Percentiles rank a stretch among this genome's conserved stretches.
Evolutionary conservation across 2,888 invertebrate species (phyloP).

Genomic region (Malthinus flaveolus): DNA sequence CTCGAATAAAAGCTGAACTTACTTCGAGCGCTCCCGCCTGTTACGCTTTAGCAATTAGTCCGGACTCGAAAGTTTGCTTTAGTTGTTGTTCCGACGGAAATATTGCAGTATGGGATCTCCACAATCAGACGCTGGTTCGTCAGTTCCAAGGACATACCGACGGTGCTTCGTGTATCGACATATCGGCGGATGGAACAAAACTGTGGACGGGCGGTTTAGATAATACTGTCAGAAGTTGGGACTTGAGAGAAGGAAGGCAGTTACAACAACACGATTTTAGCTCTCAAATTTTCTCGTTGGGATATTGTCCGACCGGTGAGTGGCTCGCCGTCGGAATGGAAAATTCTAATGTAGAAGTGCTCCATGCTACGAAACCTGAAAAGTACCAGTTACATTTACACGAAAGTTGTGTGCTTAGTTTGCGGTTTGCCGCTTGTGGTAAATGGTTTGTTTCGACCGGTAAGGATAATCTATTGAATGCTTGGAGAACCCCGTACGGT

Average conservation of each 20-base stretch:
- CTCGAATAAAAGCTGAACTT: constrained; percentile 88
- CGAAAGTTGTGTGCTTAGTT: constrained; percentile 94
- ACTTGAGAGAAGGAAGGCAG: constrained; percentile 89
- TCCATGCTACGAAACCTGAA: constrained; percentile 88
- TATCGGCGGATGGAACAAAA: constrained; percentile 89
- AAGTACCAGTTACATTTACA: constrained; percentile 95
- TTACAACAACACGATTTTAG: constrained; percentile 94
- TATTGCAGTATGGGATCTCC: constrained; percentile 95
- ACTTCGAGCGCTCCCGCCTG: constrained; percentile 94
- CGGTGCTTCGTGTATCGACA: constrained; percentile 97
- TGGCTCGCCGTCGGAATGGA: constrained; percentile 99
- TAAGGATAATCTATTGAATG: constrained; percentile 95
- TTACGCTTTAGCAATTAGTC: constrained; percentile 96
- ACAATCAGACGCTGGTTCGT: constrained; percentile 85
- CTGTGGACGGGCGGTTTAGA: constrained; percentile 94
- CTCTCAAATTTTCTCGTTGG: constrained; percentile 78
- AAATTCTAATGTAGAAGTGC: constrained; percentile 94
- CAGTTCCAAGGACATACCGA: constrained; percentile 97
- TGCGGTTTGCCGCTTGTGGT: constrained; percentile 93
- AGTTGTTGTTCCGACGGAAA: constrained; percentile 98
- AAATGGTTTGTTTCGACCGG: constrained; percentile 99
- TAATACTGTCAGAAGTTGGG: constrained; percentile 97
- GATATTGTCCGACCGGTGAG: constrained; percentile 94
- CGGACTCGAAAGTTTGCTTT: constrained; percentile 97
- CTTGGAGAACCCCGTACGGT: constrained; percentile 97